These are phyloP conservation scores for Heliconius ethilla DNA, from an alignment of 2,888 invertebrate genomes.

Conservation along the genomic window DNA sequence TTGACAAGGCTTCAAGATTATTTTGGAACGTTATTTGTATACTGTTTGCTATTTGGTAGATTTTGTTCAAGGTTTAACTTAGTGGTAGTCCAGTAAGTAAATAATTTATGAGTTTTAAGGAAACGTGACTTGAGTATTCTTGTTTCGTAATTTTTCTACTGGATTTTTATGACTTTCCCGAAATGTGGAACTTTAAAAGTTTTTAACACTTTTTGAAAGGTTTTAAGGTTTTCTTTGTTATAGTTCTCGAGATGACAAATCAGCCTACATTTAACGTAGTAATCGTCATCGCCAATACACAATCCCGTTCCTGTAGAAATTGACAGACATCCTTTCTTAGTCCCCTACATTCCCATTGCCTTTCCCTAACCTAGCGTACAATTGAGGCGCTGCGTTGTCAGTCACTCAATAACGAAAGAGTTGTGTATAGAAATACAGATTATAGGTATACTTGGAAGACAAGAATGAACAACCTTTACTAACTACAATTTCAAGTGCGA, in stretches of 20 bases:
- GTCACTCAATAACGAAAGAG: not conserved
- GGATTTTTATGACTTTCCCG: not conserved
- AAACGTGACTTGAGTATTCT: not conserved
- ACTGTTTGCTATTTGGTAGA: constrained; percentile 6
- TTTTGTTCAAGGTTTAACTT: not conserved
- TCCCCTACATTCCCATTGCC: too few relatives aligned
- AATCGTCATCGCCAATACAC: too few relatives aligned
- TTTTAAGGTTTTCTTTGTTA: too few relatives aligned
- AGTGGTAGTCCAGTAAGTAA: not conserved
- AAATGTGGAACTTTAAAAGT: too few relatives aligned
- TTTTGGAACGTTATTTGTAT: constrained; percentile 31
- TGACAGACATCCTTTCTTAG: too few relatives aligned
- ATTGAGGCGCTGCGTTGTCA: not conserved
- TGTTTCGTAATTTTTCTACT: not conserved
- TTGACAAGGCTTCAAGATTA: constrained; percentile 40
- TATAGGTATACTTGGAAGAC: not conserved
- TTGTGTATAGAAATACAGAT: not conserved
- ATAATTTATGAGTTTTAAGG: not conserved
- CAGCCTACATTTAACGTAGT: too few relatives aligned
- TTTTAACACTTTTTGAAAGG: too few relatives aligned
- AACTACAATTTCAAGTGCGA: not conserved
- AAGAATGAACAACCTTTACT: not conserved
- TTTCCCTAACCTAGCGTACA: too few relatives aligned
- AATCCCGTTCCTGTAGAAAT: too few relatives aligned
- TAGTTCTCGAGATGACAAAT: too few relatives aligned